Conservation (phyloP, 2,888 invertebrate genomes). For the Camptogramma bilineatum region DNA sequence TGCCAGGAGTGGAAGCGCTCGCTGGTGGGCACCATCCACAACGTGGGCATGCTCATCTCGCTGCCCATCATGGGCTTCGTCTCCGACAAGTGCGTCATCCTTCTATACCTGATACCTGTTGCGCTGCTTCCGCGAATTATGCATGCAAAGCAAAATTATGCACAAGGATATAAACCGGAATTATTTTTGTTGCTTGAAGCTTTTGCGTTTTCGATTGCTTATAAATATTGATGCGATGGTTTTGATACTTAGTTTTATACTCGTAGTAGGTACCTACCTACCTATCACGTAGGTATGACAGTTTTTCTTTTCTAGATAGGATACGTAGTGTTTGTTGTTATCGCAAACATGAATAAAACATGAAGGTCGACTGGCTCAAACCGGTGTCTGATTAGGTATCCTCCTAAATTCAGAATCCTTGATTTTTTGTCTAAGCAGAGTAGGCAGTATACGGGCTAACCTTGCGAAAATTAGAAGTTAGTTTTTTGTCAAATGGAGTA, state of each 20-base stretch:
- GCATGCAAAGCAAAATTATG: no score
- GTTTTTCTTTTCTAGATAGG: background rate
- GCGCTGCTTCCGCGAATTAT: background rate
- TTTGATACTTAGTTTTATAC: background rate
- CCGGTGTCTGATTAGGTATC: background rate
- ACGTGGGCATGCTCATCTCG: slow-evolving; percentile 87
- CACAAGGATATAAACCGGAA: slow-evolving; percentile 4
- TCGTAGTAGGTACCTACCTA: no score
- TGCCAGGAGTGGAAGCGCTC: slow-evolving; percentile 88
- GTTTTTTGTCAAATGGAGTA: background rate
- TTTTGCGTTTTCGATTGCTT: background rate
- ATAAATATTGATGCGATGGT: background rate
- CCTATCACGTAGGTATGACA: background rate
- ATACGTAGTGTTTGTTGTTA: background rate
- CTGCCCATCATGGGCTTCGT: slow-evolving; percentile 87
- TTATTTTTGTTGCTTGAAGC: background rate
- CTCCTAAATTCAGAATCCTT: background rate
- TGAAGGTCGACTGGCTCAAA: background rate
- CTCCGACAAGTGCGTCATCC: slow-evolving; percentile 85
- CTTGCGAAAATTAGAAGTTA: background rate
- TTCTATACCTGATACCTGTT: background rate
- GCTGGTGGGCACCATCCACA: slow-evolving; percentile 88
- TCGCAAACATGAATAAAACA: background rate
- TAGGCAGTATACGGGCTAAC: background rate
- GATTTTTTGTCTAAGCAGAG: background rate